Evolutionary conservation across 2,113 vertebrate genomes (phyloP).

Genomic region (Abramis brama): DNA sequence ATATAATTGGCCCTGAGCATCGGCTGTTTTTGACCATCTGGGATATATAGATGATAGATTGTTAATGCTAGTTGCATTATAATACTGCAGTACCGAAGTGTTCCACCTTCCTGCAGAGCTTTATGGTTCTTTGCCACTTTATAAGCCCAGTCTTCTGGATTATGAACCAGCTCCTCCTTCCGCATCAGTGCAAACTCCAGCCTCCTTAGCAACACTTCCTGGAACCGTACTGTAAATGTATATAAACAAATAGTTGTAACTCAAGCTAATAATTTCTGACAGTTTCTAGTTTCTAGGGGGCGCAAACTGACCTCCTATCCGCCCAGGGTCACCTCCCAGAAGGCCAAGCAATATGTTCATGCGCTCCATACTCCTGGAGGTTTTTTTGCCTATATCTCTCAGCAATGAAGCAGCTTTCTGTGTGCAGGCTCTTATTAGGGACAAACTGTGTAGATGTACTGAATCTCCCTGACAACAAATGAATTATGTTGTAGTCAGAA

Average conservation of each 20-base stretch:
- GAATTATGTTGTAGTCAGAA: neutral
- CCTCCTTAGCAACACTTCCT: constrained; percentile 64
- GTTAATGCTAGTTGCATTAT: neutral
- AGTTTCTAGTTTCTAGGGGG: neutral
- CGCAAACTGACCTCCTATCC: constrained; percentile 57
- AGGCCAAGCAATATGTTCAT: constrained; percentile 69
- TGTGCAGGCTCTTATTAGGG: constrained; percentile 72
- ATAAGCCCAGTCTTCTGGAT: constrained; percentile 72
- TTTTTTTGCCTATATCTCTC: constrained; percentile 58
- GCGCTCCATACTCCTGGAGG: constrained; percentile 66
- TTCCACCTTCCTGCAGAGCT: constrained; percentile 77
- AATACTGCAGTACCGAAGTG: constrained; percentile 68
- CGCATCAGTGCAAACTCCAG: constrained; percentile 61
- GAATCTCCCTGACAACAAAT: constrained; percentile 46
- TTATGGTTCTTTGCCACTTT: constrained; percentile 69
- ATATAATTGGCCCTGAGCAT: neutral
- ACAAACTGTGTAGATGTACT: constrained; percentile 65
- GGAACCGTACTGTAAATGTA: constrained; percentile 63
- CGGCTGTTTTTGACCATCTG: neutral
- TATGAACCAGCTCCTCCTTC: constrained; percentile 58
- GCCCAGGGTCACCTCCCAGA: constrained; percentile 47
- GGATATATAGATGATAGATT: neutral
- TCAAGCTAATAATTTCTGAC: neutral
- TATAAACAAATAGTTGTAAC: neutral
- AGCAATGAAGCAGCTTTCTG: constrained; percentile 75